These are phyloP conservation scores for Malacoctenus gilli DNA, from an alignment of 2,797 vertebrate species.

Conservation along the genomic window DNA sequence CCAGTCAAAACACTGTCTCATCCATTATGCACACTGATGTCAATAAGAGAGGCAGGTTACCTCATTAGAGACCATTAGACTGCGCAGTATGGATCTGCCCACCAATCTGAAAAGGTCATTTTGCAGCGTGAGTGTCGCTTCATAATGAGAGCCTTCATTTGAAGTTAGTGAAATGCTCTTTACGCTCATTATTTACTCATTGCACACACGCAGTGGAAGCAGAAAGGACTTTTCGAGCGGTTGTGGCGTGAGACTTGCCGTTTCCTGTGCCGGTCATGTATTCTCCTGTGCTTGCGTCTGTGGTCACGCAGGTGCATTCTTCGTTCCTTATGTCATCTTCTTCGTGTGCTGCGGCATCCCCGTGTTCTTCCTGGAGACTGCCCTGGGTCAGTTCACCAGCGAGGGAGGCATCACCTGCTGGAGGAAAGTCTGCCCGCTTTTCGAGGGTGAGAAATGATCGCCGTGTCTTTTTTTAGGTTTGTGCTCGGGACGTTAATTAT, in stretches of 20 bases:
- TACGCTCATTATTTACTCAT: no score
- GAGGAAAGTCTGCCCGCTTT: conserved; percentile 96
- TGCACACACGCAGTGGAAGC: background rate
- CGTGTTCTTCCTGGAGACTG: conserved; percentile 97
- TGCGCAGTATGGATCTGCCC: conserved; percentile 35
- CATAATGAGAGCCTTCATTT: background rate
- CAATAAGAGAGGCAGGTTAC: conserved; percentile 28
- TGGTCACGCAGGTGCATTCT: conserved; percentile 90
- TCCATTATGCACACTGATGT: conserved; percentile 36
- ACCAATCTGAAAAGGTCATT: conserved; percentile 44
- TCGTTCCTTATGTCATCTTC: conserved; percentile 98
- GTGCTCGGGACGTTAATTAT: background rate
- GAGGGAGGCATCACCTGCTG: conserved; percentile 99
- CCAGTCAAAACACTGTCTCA: background rate
- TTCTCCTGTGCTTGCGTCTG: conserved; percentile 10
- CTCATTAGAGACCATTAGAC: conserved; percentile 45
- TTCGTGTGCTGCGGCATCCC: conserved; percentile 98
- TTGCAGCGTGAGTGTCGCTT: conserved; percentile 7
- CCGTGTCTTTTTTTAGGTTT: background rate
- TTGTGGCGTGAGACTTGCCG: background rate
- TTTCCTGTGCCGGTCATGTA: background rate
- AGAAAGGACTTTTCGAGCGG: background rate
- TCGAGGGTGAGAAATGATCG: conserved; percentile 88
- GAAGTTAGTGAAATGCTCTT: no score
- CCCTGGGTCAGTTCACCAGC: conserved; percentile 96